These are phyloP conservation scores for Agonopterix arenella DNA, from an alignment of 2,888 invertebrate species.

Conservation along the genomic window DNA sequence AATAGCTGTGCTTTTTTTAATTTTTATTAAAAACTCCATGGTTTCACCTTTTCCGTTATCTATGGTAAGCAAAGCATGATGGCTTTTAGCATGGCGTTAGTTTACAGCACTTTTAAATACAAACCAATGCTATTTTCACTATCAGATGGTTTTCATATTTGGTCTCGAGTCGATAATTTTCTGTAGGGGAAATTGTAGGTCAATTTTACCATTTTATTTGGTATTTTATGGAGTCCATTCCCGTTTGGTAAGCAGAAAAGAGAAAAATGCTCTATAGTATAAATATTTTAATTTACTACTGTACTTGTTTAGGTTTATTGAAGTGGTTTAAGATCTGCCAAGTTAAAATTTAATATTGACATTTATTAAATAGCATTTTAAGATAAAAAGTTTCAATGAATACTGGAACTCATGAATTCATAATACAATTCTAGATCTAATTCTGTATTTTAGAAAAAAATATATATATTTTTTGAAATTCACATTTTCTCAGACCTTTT, in stretches of 20 bases:
- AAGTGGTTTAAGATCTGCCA: too few relatives aligned
- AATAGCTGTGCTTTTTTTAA: background rate
- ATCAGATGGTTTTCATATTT: slow-evolving; percentile 98
- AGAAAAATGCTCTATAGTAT: slow-evolving; percentile 69
- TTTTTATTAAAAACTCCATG: slow-evolving; percentile 13
- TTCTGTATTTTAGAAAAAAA: too few relatives aligned
- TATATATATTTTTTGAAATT: too few relatives aligned
- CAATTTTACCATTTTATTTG: slow-evolving; percentile 35
- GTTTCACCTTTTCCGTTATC: slow-evolving; percentile 31
- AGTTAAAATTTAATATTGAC: too few relatives aligned
- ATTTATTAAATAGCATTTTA: too few relatives aligned
- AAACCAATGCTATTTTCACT: slow-evolving; percentile 96
- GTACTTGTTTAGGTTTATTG: too few relatives aligned
- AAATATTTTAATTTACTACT: slow-evolving; percentile 19
- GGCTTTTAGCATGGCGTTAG: slow-evolving; percentile 41
- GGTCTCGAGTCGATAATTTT: slow-evolving; percentile 98
- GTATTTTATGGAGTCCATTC: slow-evolving; percentile 51
- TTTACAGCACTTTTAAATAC: slow-evolving; percentile 63
- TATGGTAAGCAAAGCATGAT: slow-evolving; percentile 55
- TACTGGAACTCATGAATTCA: too few relatives aligned
- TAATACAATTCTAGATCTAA: too few relatives aligned
- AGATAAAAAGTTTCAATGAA: too few relatives aligned
- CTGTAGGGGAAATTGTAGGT: slow-evolving; percentile 76
- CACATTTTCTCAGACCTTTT: too few relatives aligned
- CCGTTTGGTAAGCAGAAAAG: slow-evolving; percentile 71